Evolutionary conservation across 1,140 invertebrate species (phyloP).

Genomic region (Gryon sp.): DNA sequence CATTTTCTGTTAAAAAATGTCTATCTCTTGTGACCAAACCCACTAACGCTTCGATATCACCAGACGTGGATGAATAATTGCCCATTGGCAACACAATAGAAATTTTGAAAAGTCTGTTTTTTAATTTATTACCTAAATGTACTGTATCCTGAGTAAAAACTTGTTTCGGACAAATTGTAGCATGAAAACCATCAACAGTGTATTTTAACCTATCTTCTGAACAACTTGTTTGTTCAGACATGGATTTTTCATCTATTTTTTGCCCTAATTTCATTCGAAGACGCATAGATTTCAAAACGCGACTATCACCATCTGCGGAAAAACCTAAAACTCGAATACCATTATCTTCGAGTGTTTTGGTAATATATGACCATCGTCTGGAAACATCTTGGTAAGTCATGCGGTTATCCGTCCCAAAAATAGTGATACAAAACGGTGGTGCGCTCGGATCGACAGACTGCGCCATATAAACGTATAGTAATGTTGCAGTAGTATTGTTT

Average conservation of each 20-base stretch:
- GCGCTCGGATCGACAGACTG: constrained; percentile 37
- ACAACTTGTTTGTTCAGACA: too few relatives aligned
- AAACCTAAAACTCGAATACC: constrained; percentile 42
- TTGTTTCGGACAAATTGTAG: constrained; percentile 5
- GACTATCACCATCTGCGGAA: constrained; percentile 33
- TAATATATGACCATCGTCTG: constrained; percentile 29
- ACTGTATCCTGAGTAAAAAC: constrained; percentile 47
- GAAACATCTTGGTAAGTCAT: constrained; percentile 30
- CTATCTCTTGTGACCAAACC: constrained; percentile 25
- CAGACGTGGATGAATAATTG: constrained; percentile 22
- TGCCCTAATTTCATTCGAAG: constrained; percentile 3
- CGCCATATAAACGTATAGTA: constrained; percentile 44
- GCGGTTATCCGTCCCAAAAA: constrained; percentile 52
- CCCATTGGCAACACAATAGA: constrained; percentile 42
- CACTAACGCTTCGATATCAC: constrained; percentile 25
- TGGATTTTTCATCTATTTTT: not conserved
- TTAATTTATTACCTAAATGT: constrained; percentile 29
- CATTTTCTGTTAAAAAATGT: constrained; percentile 39
- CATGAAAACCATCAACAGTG: constrained; percentile 18
- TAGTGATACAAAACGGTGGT: constrained; percentile 38
- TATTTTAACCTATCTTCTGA: too few relatives aligned
- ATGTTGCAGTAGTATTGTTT: constrained; percentile 19
- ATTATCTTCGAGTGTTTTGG: constrained; percentile 4
- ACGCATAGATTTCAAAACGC: constrained; percentile 44
- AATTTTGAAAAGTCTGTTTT: constrained; percentile 36